Base-by-base conservation (phyloP, 64 coral and sea anemone species). In the Montipora cactus region DNA sequence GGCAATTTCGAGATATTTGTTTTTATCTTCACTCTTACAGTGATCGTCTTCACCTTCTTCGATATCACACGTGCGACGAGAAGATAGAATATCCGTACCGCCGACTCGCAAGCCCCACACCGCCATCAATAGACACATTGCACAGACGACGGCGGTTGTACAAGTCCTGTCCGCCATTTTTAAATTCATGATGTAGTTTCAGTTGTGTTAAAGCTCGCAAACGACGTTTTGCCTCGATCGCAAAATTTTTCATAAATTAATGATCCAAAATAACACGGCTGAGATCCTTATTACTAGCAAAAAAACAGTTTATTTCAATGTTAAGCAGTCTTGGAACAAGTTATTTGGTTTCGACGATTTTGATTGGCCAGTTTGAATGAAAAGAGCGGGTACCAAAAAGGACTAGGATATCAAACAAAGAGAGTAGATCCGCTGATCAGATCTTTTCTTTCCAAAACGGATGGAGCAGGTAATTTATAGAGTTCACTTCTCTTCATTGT, bases 211-310 rank as follows among this genome's bases (percentile, higher is more conserved):
- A 47, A 18, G 53, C 23, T n/a, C 49, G 28, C 66, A 18, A 50
- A 25, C 0, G 69, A 77, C 13, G 18, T 37, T 18, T 44, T 5
- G 46, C 80, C 80, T 83, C 19, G 51, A 71, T 86, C 47, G 19
- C 44, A 86, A 81, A 82, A 49, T 80, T 77, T 16, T 87, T 92
- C 70, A 88, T 88, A 68, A 88, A 93, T 93, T 73, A 93, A 87
- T 93, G 92, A 93, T 71, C 84, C 92, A 88, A 70, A 67, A 64
- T 70, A 93, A 61, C 76, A 85, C 64, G 62, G 64, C 47, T 71
- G 4, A 70, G 16, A 12, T 68, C 14, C 8, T 70, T 51, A 49
- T 50, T 45, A 86, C 71, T 86, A 16, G 71, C 48, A 15, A 22
- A 49, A 50, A 50, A 49, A n/a, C 64, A 70, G 44, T 49, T 85